Evolutionary conservation across 2,797 vertebrate genomes (phyloP).

Genomic region (Numenius phaeopus): DNA sequence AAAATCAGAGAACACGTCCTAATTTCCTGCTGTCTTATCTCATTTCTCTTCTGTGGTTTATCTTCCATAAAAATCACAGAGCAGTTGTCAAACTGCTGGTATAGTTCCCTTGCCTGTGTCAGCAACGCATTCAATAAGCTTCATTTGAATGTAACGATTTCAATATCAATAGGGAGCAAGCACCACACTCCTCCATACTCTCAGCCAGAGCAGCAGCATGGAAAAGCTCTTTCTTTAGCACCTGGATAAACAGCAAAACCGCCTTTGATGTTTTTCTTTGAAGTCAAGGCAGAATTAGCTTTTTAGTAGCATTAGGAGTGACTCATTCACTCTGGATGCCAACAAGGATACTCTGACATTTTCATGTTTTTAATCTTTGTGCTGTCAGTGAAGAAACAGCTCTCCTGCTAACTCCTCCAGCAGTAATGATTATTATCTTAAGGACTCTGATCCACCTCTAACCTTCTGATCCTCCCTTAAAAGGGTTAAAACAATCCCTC

Average conservation of each 20-base stretch:
- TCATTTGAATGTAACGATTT: background rate
- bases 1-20: background rate
- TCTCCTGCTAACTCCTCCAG: background rate
- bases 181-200: background rate
- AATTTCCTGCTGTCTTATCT: slow-evolving; percentile 16
- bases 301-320: slow-evolving; percentile 2
- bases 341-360: background rate
- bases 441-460: background rate
- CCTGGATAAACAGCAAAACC: background rate
- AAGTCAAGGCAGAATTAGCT: slow-evolving; percentile 26
- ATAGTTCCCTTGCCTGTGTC: slow-evolving; percentile 15
- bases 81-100: slow-evolving; percentile 2
- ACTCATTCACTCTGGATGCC: slow-evolving; percentile 6
- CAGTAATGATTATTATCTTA: background rate
- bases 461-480: background rate
- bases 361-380: background rate
- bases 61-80: slow-evolving; percentile 4
- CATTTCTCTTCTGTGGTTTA: background rate
- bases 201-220: background rate
- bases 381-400: background rate
- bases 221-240: slow-evolving; percentile 43
- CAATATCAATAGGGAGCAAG: background rate
- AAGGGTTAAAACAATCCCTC: background rate
- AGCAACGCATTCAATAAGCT: background rate
- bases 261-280: slow-evolving; percentile 50